These are phyloP conservation scores for Tokudaia muenninki DNA, from an alignment of 2,797 vertebrate genomes.

Conservation along the genomic window DNA sequence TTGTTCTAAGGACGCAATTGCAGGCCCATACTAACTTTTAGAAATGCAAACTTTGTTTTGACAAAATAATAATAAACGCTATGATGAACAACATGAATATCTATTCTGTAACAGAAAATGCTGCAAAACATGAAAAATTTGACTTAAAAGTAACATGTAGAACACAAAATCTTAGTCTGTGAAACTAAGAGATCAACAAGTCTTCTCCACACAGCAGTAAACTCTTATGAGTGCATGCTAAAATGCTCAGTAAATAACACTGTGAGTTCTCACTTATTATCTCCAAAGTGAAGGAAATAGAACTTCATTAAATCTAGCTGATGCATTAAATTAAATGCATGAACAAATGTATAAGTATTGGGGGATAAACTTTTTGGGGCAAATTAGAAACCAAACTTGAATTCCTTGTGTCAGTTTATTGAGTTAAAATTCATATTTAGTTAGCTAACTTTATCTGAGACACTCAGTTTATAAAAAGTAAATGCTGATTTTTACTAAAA, in stretches of 20 bases:
- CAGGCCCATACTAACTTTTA: not conserved
- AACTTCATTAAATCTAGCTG: not conserved
- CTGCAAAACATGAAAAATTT: not conserved
- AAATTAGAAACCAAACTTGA: not conserved
- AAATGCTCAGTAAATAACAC: not conserved
- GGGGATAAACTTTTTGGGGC: not conserved
- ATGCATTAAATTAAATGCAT: not conserved
- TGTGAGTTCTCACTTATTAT: not conserved
- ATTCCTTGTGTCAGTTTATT: not conserved
- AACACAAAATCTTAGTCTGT: not conserved
- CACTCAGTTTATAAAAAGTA: not conserved
- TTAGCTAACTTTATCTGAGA: not conserved
- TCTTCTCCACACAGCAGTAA: not conserved
- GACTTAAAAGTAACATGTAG: not conserved
- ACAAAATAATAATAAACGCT: not conserved
- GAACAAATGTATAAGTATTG: not conserved
- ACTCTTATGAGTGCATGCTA: not conserved
- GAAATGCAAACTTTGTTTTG: not conserved
- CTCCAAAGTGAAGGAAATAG: not conserved
- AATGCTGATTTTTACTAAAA: not conserved
- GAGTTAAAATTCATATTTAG: not conserved
- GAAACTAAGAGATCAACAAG: not conserved
- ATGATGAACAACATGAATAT: not conserved
- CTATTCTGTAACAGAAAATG: not conserved
- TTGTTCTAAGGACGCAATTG: not conserved